Conservation (phyloP, 2,113 vertebrate genomes). For the Plotosus lineatus region DNA sequence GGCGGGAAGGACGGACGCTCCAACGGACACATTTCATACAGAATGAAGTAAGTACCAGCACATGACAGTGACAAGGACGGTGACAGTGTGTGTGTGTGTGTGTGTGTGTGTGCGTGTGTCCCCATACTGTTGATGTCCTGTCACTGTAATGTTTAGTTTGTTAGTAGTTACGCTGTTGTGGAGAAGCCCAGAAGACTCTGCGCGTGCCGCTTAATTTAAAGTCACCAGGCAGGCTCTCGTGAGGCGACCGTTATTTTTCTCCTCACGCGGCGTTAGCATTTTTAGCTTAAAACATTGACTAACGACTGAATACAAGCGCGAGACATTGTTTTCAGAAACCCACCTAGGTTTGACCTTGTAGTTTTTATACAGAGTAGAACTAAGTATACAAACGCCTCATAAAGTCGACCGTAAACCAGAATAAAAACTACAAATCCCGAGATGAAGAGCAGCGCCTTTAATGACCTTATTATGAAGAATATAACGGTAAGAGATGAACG, state of each 20-base stretch:
- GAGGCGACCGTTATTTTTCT: constrained; percentile 5
- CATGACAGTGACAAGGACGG: neutral
- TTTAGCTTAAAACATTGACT: neutral
- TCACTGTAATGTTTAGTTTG: neutral
- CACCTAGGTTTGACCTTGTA: neutral
- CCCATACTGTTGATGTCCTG: no score
- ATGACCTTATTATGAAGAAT: constrained; percentile 3
- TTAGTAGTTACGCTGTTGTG: neutral
- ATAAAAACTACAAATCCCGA: neutral
- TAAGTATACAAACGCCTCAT: neutral
- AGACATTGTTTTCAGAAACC: neutral
- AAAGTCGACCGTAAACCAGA: neutral
- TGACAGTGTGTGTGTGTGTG: neutral
- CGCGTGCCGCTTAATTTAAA: constrained; percentile 17
- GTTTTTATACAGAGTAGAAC: neutral
- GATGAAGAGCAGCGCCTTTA: neutral
- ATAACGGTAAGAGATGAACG: neutral
- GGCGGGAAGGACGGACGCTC: constrained; percentile 61
- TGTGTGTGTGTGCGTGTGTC: no score
- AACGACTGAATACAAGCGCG: no score
- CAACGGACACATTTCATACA: constrained; percentile 62
- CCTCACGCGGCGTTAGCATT: neutral
- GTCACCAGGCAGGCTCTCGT: neutral
- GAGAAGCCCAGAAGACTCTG: neutral
- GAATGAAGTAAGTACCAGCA: constrained; percentile 73